These are phyloP conservation scores for Dendrolimus houi DNA, from an alignment of 2,888 invertebrate species.

Conservation along the genomic window DNA sequence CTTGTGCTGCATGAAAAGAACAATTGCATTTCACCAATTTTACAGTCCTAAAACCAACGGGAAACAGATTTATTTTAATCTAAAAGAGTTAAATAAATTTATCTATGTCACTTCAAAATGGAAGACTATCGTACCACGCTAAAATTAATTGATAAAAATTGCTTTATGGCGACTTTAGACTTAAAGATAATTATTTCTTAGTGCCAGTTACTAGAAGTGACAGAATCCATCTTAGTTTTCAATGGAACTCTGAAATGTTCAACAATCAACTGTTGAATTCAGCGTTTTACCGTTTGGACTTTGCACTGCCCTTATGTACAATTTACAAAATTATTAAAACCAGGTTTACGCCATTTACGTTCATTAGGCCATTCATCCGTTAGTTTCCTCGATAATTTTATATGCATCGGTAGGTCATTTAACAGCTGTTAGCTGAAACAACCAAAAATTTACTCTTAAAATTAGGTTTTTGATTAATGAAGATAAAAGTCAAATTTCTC, in stretches of 20 bases:
- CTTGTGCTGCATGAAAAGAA: neutral
- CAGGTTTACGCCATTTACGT: slow-evolving; percentile 1
- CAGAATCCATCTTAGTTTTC: neutral
- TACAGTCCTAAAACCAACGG: neutral
- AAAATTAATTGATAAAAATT: neutral
- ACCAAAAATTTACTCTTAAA: neutral
- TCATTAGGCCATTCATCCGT: neutral
- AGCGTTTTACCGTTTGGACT: neutral
- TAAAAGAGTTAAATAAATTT: neutral
- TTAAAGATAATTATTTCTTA: neutral
- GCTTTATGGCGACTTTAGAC: neutral
- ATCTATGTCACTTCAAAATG: neutral
- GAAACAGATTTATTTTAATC: neutral
- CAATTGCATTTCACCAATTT: neutral
- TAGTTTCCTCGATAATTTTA: slow-evolving; percentile 2
- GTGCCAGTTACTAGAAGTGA: neutral
- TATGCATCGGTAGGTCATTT: slow-evolving; percentile 2
- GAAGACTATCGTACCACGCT: neutral
- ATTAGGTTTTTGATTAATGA: neutral
- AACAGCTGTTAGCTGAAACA: neutral
- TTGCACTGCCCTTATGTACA: neutral
- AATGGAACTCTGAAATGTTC: neutral
- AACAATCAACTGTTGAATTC: neutral
- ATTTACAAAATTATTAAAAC: neutral
- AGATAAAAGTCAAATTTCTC: neutral